phyloP scores from a whole-genome alignment of 2,797 vertebrate species.

The Rhinogobio ventralis region DNA sequence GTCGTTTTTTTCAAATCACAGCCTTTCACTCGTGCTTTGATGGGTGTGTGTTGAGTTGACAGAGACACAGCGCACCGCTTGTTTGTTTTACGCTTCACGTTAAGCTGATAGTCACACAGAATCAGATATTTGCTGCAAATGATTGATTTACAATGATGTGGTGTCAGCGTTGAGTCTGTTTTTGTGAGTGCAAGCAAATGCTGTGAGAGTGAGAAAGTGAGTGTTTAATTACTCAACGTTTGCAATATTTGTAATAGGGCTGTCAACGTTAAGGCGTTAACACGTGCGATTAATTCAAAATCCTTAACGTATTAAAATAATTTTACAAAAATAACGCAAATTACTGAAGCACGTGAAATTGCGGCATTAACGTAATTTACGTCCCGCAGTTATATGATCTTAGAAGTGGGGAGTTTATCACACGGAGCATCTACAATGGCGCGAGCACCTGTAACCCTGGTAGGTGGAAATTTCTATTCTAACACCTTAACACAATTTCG shows the following conservation, averaged over 20 bases:
- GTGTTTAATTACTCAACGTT: background rate
- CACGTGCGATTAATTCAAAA: background rate
- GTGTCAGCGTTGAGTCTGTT: background rate
- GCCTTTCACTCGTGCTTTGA: slow-evolving; percentile 5
- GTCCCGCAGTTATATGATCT: background rate
- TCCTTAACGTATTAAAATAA: background rate
- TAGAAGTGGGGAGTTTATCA: background rate
- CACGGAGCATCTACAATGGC: background rate
- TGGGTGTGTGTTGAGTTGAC: background rate
- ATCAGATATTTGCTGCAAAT: background rate
- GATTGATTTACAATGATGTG: background rate
- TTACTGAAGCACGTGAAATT: background rate
- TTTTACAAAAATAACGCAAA: background rate
- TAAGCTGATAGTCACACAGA: background rate
- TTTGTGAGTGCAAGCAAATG: slow-evolving; percentile 18
- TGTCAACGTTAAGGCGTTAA: background rate
- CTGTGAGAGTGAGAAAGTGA: slow-evolving; percentile 1
- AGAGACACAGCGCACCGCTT: background rate
- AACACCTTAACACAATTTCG: background rate
- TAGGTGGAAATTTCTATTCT: background rate
- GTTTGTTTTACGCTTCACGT: slow-evolving; percentile 15
- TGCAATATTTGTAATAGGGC: background rate
- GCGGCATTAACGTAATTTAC: background rate
- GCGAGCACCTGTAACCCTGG: background rate
- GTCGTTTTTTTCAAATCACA: background rate